Base-by-base conservation (phyloP, 92 coral and sea anemone species). In the Epizoanthus stellaris region DNA sequence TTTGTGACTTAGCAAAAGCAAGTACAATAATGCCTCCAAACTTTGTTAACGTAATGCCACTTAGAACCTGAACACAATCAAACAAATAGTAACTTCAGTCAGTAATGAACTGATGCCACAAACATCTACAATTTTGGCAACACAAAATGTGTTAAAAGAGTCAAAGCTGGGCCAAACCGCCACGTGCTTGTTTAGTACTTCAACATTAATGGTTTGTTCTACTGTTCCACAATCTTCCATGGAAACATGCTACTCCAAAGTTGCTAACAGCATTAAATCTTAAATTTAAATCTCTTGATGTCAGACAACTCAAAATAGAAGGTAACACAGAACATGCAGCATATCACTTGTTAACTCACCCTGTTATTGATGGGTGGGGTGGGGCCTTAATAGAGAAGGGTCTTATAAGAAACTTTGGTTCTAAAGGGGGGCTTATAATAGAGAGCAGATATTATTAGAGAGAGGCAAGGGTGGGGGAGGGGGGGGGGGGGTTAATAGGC, bases 11-110 rank as follows among this genome's bases (percentile, higher is more conserved):
- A 7, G 98, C 91, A 85, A 96, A 96, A 34, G 95, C 97, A 80
- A 96, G 88, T 3, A 96, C 98, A 14, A 96, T 53, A 40, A 96
- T 96, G 39, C 99, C 99, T 21, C 94, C 98, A 85, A 96, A 94
- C 88, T 96, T 96, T 3, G 99, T 96, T 0, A 96, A 80, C 0
- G 99, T 96, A 19, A 96, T 96, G 21, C 99, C 99, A 89, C 99
- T 96, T 11, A 96, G 84, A 13, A 96, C 99, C 99, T 96, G 52
- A 0, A 80, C 17, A 72, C 23, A 49, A 70, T 52, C 59, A 19
- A 23, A 82, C 3, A 73, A 20, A 53, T 13, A 39, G 11, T 4
- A 23, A 23, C 17, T 39, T 71, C 47, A 53, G 43, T 16, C 62
- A 5, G 36, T n/a, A 70, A 47, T 19, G 30, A 82, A 12, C 11